Conservation (phyloP, 2,113 vertebrate genomes). For the Oryzias celebensis region DNA sequence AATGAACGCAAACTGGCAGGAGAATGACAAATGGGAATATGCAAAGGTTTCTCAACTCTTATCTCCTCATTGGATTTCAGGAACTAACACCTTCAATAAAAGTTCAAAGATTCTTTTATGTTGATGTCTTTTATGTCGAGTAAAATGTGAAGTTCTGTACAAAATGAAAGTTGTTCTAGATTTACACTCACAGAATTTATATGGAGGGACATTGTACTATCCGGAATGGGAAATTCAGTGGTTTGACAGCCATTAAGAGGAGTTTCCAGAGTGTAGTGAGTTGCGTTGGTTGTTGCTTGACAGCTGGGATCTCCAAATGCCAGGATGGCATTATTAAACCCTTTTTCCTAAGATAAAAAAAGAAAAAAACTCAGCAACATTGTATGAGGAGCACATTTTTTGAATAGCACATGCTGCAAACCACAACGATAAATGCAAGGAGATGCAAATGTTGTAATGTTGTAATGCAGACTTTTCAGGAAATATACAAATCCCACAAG, state of each 20-base stretch:
- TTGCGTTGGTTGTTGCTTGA: constrained; percentile 87
- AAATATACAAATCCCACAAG: constrained; percentile 63
- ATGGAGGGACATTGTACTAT: constrained; percentile 75
- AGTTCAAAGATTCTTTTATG: not conserved
- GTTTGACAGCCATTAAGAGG: constrained; percentile 84
- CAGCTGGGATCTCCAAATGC: constrained; percentile 88
- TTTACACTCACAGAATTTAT: constrained; percentile 87
- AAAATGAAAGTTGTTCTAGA: no score
- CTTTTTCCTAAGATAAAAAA: constrained; percentile 74
- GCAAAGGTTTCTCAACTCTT: not conserved
- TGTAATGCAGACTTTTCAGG: constrained; percentile 51
- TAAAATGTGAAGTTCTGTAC: not conserved
- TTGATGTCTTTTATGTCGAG: not conserved
- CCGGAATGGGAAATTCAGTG: constrained; percentile 49
- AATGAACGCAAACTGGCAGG: constrained; percentile 44
- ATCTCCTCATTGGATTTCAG: no score
- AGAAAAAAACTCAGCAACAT: not conserved
- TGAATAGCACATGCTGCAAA: constrained; percentile 45
- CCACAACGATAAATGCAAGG: constrained; percentile 1
- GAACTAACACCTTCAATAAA: no score
- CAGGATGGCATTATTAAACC: constrained; percentile 82
- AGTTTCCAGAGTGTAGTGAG: constrained; percentile 92
- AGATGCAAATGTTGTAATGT: constrained; percentile 6
- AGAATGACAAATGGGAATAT: constrained; percentile 12
- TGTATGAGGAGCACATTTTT: constrained; percentile 39